Base-by-base conservation (phyloP, 2,888 invertebrate genomes). In the Oxycera nigricornis region DNA sequence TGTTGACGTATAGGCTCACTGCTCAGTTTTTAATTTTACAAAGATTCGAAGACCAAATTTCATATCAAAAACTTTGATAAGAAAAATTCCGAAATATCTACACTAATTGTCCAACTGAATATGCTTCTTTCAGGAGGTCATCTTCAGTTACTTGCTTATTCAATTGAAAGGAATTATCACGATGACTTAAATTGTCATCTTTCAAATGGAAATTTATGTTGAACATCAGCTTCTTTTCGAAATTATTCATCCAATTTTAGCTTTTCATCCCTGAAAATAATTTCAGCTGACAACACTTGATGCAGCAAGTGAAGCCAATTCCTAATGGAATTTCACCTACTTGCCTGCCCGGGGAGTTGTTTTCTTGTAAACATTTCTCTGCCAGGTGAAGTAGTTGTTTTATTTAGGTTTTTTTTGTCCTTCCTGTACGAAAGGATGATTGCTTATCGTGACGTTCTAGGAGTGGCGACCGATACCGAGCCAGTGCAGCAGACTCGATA, bases 341-440 rank as follows among this genome's bases (percentile, higher is more conserved):
- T 30, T 52, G 24, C 17, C 17, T 26, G 26, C 67, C 52, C 46
- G 68, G 2, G 20, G 17, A 28, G 68, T 28, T 68, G 52, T 50
- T 68, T 52, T 62, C 30, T 26, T 14, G 4, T 30, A 46, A 28
- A 30, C 20, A 68, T 68, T 50, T 30, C 28, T n/a, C 31, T 26
- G 68, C 50, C 46, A 68, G 50, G 28, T 28, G 30, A 50, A 68
- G 68, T 30, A 50, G 68, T 68, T 68, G 68, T 52, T 67, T 67
- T 67, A 68, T 68, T 68, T 50, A 50, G 17, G 46, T 68, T 68
- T 17, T 14, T 46, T 68, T 68, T 46, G 6, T 68, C 30, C 50
- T 50, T 39, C 24, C 22, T 20, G 2, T 28, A 17, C 31, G 14
- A n/a, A n/a, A n/a, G 39, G 17, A 65, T 41, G 20, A 65, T 41